A percentile compares a stretch with the other conserved stretches of the same genome.
These are phyloP conservation scores for Nycticebus coucang DNA, from an alignment of 2,113 vertebrate species.

Conservation along the genomic window DNA sequence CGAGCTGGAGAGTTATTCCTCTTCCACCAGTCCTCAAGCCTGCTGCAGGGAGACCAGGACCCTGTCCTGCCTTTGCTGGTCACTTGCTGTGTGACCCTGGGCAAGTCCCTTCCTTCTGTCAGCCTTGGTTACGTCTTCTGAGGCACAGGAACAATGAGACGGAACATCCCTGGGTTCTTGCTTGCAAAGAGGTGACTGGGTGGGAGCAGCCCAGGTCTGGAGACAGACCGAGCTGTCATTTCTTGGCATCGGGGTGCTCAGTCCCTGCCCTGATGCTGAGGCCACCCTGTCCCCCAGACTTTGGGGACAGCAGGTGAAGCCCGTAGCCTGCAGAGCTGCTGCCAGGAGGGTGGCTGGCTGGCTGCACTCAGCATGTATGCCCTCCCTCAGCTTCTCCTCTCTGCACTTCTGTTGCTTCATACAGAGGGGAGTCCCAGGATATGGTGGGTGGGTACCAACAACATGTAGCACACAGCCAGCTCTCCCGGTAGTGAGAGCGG, in stretches of 20 bases:
- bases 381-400: background rate
- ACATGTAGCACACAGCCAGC: background rate
- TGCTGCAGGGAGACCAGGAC: background rate
- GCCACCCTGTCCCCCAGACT: background rate
- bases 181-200: background rate
- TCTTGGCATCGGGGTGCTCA: background rate
- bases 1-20: too few species aligned
- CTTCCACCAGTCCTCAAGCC: background rate
- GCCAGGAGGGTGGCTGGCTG: rapidly evolving
- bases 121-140: background rate
- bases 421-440: background rate
- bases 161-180: background rate
- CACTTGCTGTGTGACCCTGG: background rate
- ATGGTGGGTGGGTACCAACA: rapidly evolving
- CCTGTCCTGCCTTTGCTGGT: background rate
- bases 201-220: background rate
- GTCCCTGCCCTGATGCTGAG: background rate
- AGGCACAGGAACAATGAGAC: background rate
- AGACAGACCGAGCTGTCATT: background rate
- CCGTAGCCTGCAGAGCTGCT: too few species aligned
- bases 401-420: background rate
- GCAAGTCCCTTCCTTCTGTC: too few species aligned
- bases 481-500: rapidly evolving
- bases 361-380: background rate
- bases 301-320: rapidly evolving